Conservation (phyloP, 1,140 invertebrate genomes). For the Dendrolimus kikuchii region DNA sequence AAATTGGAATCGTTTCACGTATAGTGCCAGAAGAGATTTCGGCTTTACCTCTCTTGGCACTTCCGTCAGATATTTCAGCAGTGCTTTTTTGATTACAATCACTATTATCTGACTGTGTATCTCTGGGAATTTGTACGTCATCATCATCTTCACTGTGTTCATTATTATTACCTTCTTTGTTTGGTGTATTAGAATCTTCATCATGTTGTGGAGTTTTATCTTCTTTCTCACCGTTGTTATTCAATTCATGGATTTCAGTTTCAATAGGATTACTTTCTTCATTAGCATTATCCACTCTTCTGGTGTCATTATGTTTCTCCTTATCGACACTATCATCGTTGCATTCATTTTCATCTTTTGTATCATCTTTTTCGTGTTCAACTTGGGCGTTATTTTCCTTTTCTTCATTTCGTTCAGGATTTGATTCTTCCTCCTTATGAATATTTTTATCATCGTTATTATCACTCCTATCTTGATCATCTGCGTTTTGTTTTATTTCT, state of each 20-base stretch:
- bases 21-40: conserved; percentile 54
- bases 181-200: conserved; percentile 22
- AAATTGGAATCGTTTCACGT: conserved; percentile 54
- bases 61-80: conserved; percentile 47
- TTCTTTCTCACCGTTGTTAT: conserved; percentile 7
- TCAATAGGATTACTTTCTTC: conserved; percentile 36
- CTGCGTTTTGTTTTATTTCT: background rate
- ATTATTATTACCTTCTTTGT: conserved; percentile 50
- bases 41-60: conserved; percentile 53
- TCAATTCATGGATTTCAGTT: conserved; percentile 24
- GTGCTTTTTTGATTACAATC: conserved; percentile 49
- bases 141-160: conserved; percentile 58
- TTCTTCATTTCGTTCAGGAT: background rate
- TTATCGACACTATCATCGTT: conserved; percentile 10
- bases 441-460: conserved; percentile 6
- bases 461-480: background rate
- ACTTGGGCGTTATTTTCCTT: background rate
- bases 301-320: conserved; percentile 7
- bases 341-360: conserved; percentile 15
- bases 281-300: conserved; percentile 24
- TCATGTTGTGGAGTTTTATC: conserved; percentile 22
- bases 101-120: conserved; percentile 57
- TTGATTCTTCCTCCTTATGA: conserved; percentile 5
- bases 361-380: conserved; percentile 14
- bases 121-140: conserved; percentile 59